Evolutionary conservation across 1,140 invertebrate species (phyloP).

Genomic region (Hycleus cichorii): DNA sequence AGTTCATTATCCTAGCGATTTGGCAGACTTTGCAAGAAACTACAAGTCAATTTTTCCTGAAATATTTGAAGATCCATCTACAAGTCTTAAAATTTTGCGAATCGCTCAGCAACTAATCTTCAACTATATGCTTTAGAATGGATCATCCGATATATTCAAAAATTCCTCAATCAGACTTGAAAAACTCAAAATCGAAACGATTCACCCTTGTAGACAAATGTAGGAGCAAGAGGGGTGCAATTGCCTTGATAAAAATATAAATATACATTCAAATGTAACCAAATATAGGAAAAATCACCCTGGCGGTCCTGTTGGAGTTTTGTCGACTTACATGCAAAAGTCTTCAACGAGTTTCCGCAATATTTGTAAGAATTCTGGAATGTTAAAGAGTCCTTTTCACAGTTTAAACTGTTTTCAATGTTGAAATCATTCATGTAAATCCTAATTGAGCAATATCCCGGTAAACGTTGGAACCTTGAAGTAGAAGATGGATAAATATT

Average conservation of each 20-base stretch:
- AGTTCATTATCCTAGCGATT: no score
- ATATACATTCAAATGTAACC: not conserved
- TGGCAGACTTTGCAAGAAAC: no score
- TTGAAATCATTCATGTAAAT: conserved; percentile 25
- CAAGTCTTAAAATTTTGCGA: no score
- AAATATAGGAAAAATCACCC: not conserved
- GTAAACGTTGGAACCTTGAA: conserved; percentile 22
- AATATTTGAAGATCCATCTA: no score
- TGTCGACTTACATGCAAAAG: not conserved
- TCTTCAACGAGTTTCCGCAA: conserved; percentile 12
- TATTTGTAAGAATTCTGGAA: conserved; percentile 16
- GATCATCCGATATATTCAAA: no score
- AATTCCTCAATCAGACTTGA: no score
- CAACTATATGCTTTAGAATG: no score
- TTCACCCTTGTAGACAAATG: not conserved
- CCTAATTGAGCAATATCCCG: conserved; percentile 26
- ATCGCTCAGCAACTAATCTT: no score
- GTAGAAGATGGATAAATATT: not conserved
- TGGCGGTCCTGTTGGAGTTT: no score
- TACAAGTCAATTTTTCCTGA: no score
- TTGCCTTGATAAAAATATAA: no score
- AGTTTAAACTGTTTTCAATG: conserved; percentile 22
- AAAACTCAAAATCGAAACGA: not conserved
- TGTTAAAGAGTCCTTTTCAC: conserved; percentile 25
- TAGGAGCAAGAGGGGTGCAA: not conserved